Conservation (phyloP, 2,888 invertebrate species). For the Latrodectus hesperus region DNA sequence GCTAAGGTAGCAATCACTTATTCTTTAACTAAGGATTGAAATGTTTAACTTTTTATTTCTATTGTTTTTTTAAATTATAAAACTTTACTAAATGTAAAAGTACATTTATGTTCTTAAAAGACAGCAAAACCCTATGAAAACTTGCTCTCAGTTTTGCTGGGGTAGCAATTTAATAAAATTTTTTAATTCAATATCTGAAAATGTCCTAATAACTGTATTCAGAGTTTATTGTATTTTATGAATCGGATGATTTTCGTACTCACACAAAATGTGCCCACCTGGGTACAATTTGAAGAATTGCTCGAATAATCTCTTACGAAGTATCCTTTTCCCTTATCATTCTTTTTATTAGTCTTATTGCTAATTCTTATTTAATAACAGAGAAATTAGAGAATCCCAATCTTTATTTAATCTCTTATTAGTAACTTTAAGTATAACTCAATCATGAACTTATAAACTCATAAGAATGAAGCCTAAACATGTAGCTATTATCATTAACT, state of each 20-base stretch:
- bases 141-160: slow-evolving; percentile 77
- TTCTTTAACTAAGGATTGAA: slow-evolving; percentile 88
- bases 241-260: slow-evolving; percentile 83
- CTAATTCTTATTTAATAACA: slow-evolving; percentile 77
- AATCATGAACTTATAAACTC: too few species aligned
- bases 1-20: slow-evolving; percentile 88
- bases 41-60: slow-evolving; percentile 81
- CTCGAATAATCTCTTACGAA: slow-evolving; percentile 86
- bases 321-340: slow-evolving; percentile 82
- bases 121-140: slow-evolving; percentile 88
- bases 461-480: too few species aligned
- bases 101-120: slow-evolving; percentile 80
- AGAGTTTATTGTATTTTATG: slow-evolving; percentile 81
- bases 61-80: slow-evolving; percentile 77
- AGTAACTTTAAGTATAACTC: too few species aligned
- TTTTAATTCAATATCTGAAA: slow-evolving; percentile 45
- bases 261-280: slow-evolving; percentile 83
- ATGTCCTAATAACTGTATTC: slow-evolving; percentile 74
- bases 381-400: slow-evolving; percentile 78
- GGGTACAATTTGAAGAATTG: slow-evolving; percentile 81
- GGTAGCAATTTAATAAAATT: slow-evolving; percentile 41
- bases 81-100: slow-evolving; percentile 81
- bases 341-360: slow-evolving; percentile 79
- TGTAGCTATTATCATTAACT: too few species aligned
- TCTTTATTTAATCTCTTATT: not conserved